Percentiles rank a stretch among this genome's conserved stretches.
Evolutionary conservation across 2,797 vertebrate genomes (phyloP).

Genomic region (Dromococcyx pavoninus): DNA sequence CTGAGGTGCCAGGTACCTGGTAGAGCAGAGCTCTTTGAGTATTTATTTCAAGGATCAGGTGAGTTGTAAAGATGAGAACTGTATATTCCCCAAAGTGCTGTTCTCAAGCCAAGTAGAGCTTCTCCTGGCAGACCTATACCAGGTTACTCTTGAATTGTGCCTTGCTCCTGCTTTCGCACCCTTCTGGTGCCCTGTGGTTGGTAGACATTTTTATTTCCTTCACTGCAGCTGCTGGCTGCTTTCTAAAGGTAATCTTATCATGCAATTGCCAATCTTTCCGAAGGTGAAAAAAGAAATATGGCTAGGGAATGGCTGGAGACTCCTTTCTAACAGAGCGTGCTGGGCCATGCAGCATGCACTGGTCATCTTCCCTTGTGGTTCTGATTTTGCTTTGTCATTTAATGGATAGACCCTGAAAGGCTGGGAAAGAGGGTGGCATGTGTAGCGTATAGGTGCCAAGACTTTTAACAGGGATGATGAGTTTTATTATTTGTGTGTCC

Average conservation of each 20-base stretch:
- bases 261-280: neutral
- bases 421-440: neutral
- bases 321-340: neutral
- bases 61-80: neutral
- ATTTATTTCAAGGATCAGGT: neutral
- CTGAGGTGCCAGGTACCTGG: neutral
- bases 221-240: neutral
- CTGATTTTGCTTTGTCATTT: neutral
- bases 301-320: neutral
- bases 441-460: neutral
- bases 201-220: neutral
- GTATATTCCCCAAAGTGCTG: neutral
- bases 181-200: neutral
- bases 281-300: neutral
- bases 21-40: neutral
- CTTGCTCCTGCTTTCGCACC: neutral
- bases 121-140: neutral
- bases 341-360: neutral
- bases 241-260: neutral
- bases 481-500: neutral
- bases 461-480: neutral
- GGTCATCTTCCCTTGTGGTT: neutral
- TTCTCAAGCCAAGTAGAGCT: neutral
- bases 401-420: neutral
- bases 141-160: accelerated